These are phyloP conservation scores for Odocoileus virginianus DNA, from an alignment of 2,113 vertebrate species.

Conservation along the genomic window DNA sequence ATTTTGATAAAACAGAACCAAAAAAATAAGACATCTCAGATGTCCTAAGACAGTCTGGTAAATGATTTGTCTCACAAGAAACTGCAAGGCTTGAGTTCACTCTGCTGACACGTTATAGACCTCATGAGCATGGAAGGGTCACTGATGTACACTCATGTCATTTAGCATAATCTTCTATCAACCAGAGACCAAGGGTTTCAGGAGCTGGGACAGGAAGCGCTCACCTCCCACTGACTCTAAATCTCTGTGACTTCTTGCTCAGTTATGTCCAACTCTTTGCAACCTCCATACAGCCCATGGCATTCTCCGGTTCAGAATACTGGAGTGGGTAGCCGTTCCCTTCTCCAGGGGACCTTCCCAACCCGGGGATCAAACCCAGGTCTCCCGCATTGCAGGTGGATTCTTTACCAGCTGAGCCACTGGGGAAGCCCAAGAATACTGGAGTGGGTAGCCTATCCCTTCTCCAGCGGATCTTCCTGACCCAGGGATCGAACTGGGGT, in stretches of 20 bases:
- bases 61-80: background rate
- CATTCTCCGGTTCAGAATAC: background rate
- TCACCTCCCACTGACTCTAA: background rate
- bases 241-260: background rate
- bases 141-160: background rate
- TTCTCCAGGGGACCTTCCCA: too few species aligned
- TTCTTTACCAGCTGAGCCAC: too few species aligned
- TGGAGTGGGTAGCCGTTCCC: background rate
- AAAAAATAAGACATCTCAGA: background rate
- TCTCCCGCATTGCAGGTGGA: too few species aligned
- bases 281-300: background rate
- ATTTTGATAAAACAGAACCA: background rate
- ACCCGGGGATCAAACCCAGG: too few species aligned
- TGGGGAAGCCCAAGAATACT: too few species aligned
- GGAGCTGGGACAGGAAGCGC: background rate
- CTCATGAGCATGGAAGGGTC: background rate
- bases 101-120: background rate
- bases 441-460: too few species aligned
- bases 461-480: too few species aligned
- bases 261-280: background rate
- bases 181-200: background rate
- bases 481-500: too few species aligned
- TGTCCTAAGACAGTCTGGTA: background rate
- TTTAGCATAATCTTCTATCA: background rate
- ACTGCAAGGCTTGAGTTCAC: background rate